Conservation (phyloP, 37 sponge, comb jelly and placozoan genomes). For the Axinella damicornis region DNA sequence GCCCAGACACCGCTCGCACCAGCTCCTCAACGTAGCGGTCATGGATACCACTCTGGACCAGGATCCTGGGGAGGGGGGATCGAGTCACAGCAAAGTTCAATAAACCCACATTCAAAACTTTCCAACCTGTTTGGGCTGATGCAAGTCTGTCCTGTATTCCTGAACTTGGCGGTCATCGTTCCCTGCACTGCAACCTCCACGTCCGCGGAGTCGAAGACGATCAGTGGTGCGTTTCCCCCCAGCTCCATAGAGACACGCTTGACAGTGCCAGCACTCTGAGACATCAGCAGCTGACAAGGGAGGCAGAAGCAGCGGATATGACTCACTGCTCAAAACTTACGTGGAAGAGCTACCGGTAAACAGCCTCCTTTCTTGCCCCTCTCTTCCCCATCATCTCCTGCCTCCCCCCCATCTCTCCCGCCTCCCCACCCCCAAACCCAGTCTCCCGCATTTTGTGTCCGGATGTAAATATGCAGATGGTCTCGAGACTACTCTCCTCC, state of each 20-base stretch:
- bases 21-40: constrained; percentile 80
- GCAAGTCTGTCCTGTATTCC: constrained; percentile 90
- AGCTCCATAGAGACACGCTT: constrained; percentile 92
- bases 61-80: constrained; percentile 63
- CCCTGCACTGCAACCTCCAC: constrained; percentile 78
- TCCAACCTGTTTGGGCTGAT: constrained; percentile 53
- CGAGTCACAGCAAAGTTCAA: not conserved
- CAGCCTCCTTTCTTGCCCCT: no score
- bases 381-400: no score
- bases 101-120: no score
- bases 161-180: constrained; percentile 81
- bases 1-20: constrained; percentile 36
- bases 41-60: constrained; percentile 86
- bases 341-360: no score
- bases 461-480: no score
- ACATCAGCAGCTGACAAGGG: constrained; percentile 65
- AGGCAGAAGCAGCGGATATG: no score
- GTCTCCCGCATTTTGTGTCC: no score
- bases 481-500: not conserved
- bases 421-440: no score
- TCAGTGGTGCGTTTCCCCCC: constrained; percentile 96
- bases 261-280: constrained; percentile 66
- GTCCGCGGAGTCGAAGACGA: constrained; percentile 96
- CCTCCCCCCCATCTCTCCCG: no score
- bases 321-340: no score